Base-by-base conservation (phyloP, 2,797 vertebrate genomes). In the Liasis olivaceus region DNA sequence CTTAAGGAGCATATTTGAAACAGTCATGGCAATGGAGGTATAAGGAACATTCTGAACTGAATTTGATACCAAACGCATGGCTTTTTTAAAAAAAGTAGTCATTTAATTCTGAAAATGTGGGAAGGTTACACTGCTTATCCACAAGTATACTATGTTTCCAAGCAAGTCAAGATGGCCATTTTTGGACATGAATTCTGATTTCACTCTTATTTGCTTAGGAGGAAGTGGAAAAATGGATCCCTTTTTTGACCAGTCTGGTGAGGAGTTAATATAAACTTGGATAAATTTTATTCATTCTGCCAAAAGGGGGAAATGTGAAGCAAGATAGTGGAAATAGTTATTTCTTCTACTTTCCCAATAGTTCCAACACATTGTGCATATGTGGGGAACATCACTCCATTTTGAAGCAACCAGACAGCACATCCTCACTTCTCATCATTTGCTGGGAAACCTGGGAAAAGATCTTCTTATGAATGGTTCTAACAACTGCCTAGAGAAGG, bases 1-100 rank as follows among this genome's bases (percentile, higher is more conserved):
- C 96, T 97, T 97, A 95, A 93, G 91, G 95, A 97, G 95, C 96
- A 92, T 95, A 94, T 97, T 95, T 94, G 95, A 92, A 96, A 85
- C 26, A 62, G 96, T 95, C 95, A 94, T 93, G 92, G 63, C 94
- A 94, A 20, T 77, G 93, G 95, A 95, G 8, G 91, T 56, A 90
- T 42, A 92, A 92, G n/a, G 91, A 69, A 93, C 9, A 81, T 31
- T 90, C 94, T 93, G 89, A n/a, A 92, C 93, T 93, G 3, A 87
- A 60, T 12, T 14, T 69, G 24, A 31, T 77, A 7, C 14, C 28
- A 90, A 87, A 91, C 22, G 51, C n/a, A 42, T 84, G 11, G 13
- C 20, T 84, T 90, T 42, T 20, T 15, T 11, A 47, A 22, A 42
- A 22, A 42, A 0, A 88, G n/a, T 12, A 60, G 85, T 92, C 0